Evolutionary conservation across 1,140 invertebrate species (phyloP).

Genomic region (Eueides isabella): DNA sequence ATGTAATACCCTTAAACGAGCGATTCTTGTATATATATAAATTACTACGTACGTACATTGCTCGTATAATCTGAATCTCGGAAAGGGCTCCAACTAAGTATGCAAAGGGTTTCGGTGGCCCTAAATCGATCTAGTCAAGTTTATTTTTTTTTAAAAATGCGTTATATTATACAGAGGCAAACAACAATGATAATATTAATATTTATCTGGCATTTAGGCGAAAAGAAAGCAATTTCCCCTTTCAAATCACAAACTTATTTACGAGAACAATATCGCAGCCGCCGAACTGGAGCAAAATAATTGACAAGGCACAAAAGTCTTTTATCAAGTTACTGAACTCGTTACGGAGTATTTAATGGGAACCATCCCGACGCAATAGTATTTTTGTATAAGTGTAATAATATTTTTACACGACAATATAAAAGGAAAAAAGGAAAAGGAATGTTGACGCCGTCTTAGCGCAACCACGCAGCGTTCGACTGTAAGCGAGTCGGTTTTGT

Average conservation of each 20-base stretch:
- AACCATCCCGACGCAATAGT: not conserved
- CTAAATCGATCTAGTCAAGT: no score
- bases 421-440: not conserved
- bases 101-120: no score
- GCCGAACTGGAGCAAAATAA: slow-evolving; percentile 9
- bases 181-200: not conserved
- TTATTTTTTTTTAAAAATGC: no score
- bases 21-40: no score
- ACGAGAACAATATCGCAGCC: slow-evolving; percentile 2
- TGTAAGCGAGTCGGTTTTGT: no score
- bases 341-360: slow-evolving; percentile 19
- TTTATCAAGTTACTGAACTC: slow-evolving; percentile 21
- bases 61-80: no score
- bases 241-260: slow-evolving; percentile 9
- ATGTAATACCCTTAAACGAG: no score
- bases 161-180: no score
- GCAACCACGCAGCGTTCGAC: no score
- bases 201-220: not conserved
- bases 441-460: no score
- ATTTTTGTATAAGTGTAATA: not conserved
- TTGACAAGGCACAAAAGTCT: slow-evolving; percentile 18
- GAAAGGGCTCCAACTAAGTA: no score
- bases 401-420: not conserved
- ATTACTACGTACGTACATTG: no score
- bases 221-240: not conserved